A percentile compares a stretch with the other conserved stretches of the same genome.
Evolutionary conservation across 1,140 invertebrate species (phyloP).

Genomic region (Magallana ariakensis): DNA sequence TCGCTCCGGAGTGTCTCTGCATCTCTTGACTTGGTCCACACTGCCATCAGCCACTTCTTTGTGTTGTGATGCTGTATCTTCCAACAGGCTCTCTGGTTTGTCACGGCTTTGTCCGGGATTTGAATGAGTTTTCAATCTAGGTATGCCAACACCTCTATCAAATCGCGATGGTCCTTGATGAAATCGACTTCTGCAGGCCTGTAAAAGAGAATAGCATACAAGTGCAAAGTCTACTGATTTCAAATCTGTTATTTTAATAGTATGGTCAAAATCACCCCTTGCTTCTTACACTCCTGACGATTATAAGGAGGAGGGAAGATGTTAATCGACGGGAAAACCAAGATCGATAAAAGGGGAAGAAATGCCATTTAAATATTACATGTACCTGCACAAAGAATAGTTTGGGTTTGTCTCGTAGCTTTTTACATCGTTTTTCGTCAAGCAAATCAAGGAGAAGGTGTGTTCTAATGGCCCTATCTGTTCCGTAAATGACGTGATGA

Average conservation of each 20-base stretch:
- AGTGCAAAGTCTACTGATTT: no score
- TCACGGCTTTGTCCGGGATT: not conserved
- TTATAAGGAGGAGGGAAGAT: no score
- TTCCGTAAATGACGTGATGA: slow-evolving; percentile 6
- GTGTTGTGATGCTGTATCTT: not conserved
- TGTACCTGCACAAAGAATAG: slow-evolving; percentile 3
- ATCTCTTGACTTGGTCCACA: no score
- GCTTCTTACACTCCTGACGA: no score
- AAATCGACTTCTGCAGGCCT: slow-evolving; percentile 27
- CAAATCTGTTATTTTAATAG: no score
- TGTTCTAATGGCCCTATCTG: not conserved
- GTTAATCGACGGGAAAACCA: no score
- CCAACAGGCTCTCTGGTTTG: not conserved
- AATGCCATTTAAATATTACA: no score
- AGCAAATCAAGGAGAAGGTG: not conserved
- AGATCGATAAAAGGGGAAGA: no score
- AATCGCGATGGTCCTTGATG: not conserved
- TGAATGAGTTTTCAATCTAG: not conserved
- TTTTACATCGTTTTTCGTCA: not conserved
- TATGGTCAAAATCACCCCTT: no score
- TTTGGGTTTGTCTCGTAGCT: not conserved
- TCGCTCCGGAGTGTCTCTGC: no score
- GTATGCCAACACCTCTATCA: not conserved
- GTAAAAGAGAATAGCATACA: not conserved
- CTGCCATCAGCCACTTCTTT: not conserved